Base-by-base conservation (phyloP, 1,140 invertebrate genomes). In the Cherax quadricarinatus region DNA sequence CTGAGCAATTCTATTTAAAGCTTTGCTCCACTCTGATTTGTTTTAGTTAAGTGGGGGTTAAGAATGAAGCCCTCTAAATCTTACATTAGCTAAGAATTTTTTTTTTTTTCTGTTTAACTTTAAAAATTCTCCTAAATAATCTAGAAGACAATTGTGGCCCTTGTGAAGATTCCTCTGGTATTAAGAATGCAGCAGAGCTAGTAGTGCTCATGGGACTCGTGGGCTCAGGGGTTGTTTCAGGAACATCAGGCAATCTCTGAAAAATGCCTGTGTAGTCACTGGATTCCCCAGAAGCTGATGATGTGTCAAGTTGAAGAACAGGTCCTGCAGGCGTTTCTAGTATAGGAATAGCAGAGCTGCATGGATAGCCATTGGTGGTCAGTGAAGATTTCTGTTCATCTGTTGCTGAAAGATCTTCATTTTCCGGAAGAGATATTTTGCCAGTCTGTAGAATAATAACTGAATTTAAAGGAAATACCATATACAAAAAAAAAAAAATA, bases 31-130 rank as follows among this genome's bases (percentile, higher is more conserved):
- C n/a, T n/a, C n/a, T n/a, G n/a, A n/a, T n/a, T n/a, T n/a, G n/a
- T n/a, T n/a, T n/a, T n/a, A n/a, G n/a, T n/a, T n/a, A n/a, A n/a
- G n/a, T n/a, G n/a, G n/a, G n/a, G n/a, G n/a, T n/a, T n/a, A n/a
- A n/a, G n/a, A n/a, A n/a, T n/a, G n/a, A n/a, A n/a, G n/a, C n/a
- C n/a, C n/a, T n/a, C n/a, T n/a, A n/a, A n/a, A n/a, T n/a, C n/a
- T n/a, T n/a, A n/a, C n/a, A n/a, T 80, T 86, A 91, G 21, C 84
- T 48, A 90, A 62, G 49, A 84, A 86, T n/a, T 81, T 86, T 91
- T 16, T 84, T 62, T 60, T 86, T 91, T 81, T 91, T 91, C 60
- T 81, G 87, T 30, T 70, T 91, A 24, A 84, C 89, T 86, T 91
- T 91, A 53, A 91, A 91, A 66, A 91, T 66, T 91, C 49, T 86